A percentile compares a stretch with the other conserved stretches of the same genome.
phyloP scores from a whole-genome alignment of 2,888 invertebrate genomes.

The Tenthredo notha region DNA sequence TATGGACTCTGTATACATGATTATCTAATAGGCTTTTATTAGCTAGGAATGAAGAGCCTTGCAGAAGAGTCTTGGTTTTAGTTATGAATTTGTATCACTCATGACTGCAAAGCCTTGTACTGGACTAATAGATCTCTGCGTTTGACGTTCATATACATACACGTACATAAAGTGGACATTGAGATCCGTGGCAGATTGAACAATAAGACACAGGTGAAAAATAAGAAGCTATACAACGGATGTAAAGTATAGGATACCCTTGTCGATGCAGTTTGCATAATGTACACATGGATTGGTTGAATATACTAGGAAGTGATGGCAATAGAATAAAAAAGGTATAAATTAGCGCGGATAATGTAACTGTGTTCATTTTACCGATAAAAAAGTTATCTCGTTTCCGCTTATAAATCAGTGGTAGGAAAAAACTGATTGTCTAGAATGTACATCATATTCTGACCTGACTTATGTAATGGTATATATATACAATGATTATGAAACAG shows the following conservation, averaged over 20 bases:
- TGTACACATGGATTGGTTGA: not conserved
- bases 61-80: not conserved
- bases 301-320: not conserved
- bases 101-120: not conserved
- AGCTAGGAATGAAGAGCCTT: not conserved
- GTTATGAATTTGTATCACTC: not conserved
- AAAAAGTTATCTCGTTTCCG: not conserved
- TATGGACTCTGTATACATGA: not conserved
- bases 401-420: not conserved
- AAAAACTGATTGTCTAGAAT: not conserved
- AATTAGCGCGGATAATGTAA: not conserved
- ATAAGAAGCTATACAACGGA: conserved; percentile 14
- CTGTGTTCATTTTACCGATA: not conserved
- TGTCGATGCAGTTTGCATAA: not conserved
- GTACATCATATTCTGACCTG: not conserved
- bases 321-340: not conserved
- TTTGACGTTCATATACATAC: not conserved
- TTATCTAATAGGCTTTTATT: not conserved
- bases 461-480: not conserved
- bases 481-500: not conserved
- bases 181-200: not conserved
- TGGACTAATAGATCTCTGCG: conserved; percentile 42
- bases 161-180: not conserved
- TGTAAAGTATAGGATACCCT: not conserved
- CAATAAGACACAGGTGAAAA: not conserved